Conservation (phyloP, 2,888 invertebrate genomes). For the Papilio gigon region DNA sequence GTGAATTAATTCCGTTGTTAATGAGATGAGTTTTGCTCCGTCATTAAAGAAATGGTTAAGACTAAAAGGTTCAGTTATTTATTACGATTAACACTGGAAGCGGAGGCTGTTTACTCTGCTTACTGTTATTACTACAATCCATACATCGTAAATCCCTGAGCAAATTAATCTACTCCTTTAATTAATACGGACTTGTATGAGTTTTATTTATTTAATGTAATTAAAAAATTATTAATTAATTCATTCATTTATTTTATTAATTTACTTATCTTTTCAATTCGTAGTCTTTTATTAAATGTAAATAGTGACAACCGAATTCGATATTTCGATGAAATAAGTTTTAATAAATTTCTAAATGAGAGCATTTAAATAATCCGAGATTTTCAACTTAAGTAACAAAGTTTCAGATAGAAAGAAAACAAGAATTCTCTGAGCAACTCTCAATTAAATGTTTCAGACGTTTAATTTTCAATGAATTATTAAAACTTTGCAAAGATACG, state of each 20-base stretch:
- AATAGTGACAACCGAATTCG: not conserved
- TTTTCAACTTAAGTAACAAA: constrained; percentile 31
- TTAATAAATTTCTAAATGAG: constrained; percentile 29
- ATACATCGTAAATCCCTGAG: constrained; percentile 24
- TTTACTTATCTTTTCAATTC: not conserved
- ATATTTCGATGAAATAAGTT: constrained; percentile 23
- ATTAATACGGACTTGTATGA: constrained; percentile 4
- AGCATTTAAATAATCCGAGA: constrained; percentile 36
- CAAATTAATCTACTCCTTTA: constrained; percentile 11
- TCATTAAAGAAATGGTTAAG: constrained; percentile 39
- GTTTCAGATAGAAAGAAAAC: constrained; percentile 29
- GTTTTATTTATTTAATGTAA: not conserved
- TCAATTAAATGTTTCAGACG: constrained; percentile 24
- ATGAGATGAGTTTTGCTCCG: constrained; percentile 37
- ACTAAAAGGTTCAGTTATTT: constrained; percentile 36
- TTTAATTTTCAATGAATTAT: constrained; percentile 23
- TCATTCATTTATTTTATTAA: not conserved
- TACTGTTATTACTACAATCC: constrained; percentile 33
- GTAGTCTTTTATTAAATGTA: not conserved
- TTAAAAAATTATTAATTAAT: not conserved
- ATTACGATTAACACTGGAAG: constrained; percentile 29
- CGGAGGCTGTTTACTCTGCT: constrained; percentile 35
- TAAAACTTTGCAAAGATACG: constrained; percentile 7
- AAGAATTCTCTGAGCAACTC: constrained; percentile 12
- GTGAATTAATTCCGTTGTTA: constrained; percentile 37